Conservation (phyloP, 2,888 invertebrate species). For the Allolobophora icterica region DNA sequence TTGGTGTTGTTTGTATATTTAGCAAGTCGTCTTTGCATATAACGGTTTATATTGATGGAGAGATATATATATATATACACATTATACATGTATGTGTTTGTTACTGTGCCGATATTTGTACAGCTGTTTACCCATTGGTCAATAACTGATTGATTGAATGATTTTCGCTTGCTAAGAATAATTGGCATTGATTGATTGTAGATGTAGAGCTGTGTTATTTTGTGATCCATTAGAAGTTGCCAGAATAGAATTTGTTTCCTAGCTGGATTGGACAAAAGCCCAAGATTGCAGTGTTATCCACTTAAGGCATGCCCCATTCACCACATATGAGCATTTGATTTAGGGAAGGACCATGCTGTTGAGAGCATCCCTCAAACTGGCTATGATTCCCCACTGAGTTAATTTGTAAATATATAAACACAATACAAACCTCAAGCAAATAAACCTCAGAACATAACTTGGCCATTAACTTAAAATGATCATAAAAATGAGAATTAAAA, state of each 20-base stretch:
- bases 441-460: not conserved
- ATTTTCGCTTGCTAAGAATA: not conserved
- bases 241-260: not conserved
- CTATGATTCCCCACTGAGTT: not conserved
- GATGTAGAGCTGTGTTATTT: conserved; percentile 3
- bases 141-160: not conserved
- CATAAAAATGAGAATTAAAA: not conserved
- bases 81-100: conserved; percentile 1
- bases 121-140: conserved; percentile 1
- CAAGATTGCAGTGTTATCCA: not conserved
- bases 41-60: conserved; percentile 17
- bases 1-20: not conserved
- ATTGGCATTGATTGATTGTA: conserved; percentile 8
- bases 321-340: not conserved
- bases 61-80: not conserved
- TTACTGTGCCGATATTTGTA: conserved; percentile 8
- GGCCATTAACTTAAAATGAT: not conserved
- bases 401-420: not conserved
- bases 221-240: not conserved
- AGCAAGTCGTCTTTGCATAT: not conserved
- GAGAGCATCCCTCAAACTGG: not conserved
- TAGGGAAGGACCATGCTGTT: not conserved
- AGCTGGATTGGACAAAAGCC: not conserved
- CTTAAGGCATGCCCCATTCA: not conserved
- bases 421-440: not conserved